A percentile compares a stretch with the other conserved stretches of the same genome.
Evolutionary conservation across 2,888 invertebrate species (phyloP).

Genomic region (Eupeodes luniger): DNA sequence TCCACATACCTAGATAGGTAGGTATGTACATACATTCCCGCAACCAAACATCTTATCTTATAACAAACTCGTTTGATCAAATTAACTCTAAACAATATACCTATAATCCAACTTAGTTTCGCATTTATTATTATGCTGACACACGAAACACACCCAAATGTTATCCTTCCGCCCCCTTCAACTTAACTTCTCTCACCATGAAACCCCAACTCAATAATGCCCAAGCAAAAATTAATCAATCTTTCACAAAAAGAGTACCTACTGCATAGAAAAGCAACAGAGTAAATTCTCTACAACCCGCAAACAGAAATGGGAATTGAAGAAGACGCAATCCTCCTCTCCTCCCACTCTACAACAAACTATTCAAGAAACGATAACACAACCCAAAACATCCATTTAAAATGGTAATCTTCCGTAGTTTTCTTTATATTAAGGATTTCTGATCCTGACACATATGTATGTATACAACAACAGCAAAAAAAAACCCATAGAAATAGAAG

Average conservation of each 20-base stretch:
- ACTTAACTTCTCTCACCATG: neutral
- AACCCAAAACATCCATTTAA: constrained; percentile 66
- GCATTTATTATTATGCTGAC: constrained; percentile 58
- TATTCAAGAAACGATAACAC: constrained; percentile 54
- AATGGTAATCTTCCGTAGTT: constrained; percentile 70
- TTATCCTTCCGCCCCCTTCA: constrained; percentile 21
- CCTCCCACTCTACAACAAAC: neutral
- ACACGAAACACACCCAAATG: constrained; percentile 54
- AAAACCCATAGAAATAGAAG: constrained; percentile 19
- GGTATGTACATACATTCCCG: too few species aligned
- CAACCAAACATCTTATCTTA: constrained; percentile 13
- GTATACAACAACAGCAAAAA: neutral
- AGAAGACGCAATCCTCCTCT: neutral
- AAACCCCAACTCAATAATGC: constrained; percentile 30
- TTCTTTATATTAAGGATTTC: constrained; percentile 45
- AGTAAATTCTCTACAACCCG: constrained; percentile 9
- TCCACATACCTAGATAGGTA: neutral
- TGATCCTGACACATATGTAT: constrained; percentile 54
- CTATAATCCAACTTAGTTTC: constrained; percentile 66
- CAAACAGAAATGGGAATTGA: neutral
- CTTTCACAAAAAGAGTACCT: constrained; percentile 50
- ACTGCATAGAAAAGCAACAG: constrained; percentile 10
- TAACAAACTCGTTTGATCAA: constrained; percentile 69
- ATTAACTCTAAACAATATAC: constrained; percentile 71
- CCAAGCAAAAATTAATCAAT: constrained; percentile 69